Evolutionary conservation across 1,140 invertebrate species (phyloP).

Genomic region (Drosophila hydei): DNA sequence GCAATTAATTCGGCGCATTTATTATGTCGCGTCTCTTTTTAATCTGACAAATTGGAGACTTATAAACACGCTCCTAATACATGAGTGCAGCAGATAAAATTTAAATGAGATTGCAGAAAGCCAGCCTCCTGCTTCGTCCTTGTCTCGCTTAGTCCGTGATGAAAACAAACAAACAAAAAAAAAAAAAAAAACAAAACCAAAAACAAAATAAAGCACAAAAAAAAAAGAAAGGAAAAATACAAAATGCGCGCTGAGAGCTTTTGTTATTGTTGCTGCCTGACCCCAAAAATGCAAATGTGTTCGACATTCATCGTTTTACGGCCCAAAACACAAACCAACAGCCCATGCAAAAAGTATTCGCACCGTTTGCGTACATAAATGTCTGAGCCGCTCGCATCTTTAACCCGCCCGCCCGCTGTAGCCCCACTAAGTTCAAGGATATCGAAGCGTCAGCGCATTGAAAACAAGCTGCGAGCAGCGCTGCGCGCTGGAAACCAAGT

Average conservation of each 20-base stretch:
- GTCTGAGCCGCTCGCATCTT: conserved; percentile 27
- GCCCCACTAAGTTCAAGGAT: conserved; percentile 62
- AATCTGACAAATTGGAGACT: conserved; percentile 63
- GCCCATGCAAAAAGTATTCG: conserved; percentile 46
- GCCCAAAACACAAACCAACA: conserved; percentile 34
- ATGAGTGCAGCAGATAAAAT: conserved; percentile 27
- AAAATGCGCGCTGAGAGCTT: background rate
- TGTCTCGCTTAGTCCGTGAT: background rate
- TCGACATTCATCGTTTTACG: conserved; percentile 33
- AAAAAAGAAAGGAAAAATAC: background rate
- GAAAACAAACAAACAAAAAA: too few species aligned
- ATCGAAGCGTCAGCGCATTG: conserved; percentile 46
- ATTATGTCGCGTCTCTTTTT: conserved; percentile 60
- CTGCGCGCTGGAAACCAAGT: conserved; percentile 44
- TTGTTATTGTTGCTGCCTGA: conserved; percentile 38
- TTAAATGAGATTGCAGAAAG: conserved; percentile 39
- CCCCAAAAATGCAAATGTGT: conserved; percentile 52
- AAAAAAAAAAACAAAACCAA: too few species aligned
- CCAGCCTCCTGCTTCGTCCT: conserved; percentile 3
- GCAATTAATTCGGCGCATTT: conserved; percentile 62
- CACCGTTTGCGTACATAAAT: conserved; percentile 58
- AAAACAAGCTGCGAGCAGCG: conserved; percentile 28
- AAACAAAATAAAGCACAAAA: too few species aligned
- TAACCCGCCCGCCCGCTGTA: background rate
- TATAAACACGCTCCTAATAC: conserved; percentile 16